Evolutionary conservation across 64 coral and sea anemone species (phyloP).

Genomic region (Montipora foliosa): DNA sequence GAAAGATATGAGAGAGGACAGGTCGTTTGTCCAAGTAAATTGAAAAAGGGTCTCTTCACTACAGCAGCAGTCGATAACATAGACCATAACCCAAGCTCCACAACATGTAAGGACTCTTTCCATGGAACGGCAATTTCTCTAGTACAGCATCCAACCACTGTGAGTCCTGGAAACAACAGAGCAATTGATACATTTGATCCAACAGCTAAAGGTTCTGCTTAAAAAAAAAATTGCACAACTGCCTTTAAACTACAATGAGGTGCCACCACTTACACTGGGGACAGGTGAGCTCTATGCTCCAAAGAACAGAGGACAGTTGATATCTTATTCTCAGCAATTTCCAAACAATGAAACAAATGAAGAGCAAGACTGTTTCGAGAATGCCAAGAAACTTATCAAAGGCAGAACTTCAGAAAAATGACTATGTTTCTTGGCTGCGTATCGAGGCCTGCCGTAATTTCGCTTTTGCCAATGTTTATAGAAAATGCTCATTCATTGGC

Average conservation of each 20-base stretch:
- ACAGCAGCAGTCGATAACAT: neutral
- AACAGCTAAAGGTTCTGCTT: neutral
- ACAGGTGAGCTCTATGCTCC: constrained; percentile 11
- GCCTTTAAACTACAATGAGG: neutral
- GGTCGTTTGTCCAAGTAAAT: no score
- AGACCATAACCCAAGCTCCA: no score
- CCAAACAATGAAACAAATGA: neutral
- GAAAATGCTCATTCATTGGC: no score
- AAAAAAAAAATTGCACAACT: constrained; percentile 11
- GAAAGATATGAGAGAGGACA: neutral
- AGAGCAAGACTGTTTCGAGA: neutral
- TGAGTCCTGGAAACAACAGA: neutral
- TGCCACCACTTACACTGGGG: constrained; percentile 3
- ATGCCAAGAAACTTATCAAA: no score
- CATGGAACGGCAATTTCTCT: no score
- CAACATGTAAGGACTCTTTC: no score
- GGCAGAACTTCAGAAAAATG: no score
- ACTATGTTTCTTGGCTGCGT: no score
- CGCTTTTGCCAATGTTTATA: no score
- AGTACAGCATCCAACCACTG: neutral
- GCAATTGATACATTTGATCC: constrained; percentile 18
- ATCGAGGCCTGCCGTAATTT: no score
- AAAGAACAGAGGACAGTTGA: neutral
- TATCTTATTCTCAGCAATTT: neutral
- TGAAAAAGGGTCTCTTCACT: neutral